These are phyloP conservation scores for Neomonachus schauinslandi DNA, from an alignment of 2,113 vertebrate genomes.

Conservation along the genomic window DNA sequence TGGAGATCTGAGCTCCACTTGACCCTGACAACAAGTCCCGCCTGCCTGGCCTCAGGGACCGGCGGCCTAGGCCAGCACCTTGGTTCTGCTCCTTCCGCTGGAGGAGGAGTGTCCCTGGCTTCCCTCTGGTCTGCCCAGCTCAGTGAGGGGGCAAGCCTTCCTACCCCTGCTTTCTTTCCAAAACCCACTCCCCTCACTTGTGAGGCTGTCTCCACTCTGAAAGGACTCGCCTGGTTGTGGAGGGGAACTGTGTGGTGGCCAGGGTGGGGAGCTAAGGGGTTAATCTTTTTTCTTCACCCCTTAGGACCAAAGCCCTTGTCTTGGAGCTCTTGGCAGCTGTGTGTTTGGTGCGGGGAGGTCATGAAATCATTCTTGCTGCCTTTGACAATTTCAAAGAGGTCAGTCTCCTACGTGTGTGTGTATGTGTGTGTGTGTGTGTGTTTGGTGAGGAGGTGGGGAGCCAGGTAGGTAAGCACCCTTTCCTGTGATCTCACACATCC, in stretches of 20 bases:
- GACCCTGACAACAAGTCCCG: background rate
- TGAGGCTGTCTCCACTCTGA: background rate
- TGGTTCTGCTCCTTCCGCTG: background rate
- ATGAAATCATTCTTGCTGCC: conserved; percentile 98
- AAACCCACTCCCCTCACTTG: background rate
- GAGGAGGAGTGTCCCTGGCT: background rate
- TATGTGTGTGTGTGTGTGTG: background rate
- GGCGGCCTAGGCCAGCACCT: background rate
- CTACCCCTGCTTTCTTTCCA: background rate
- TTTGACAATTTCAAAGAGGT: conserved; percentile 99
- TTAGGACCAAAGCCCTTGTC: conserved; percentile 97
- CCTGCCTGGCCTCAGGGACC: background rate
- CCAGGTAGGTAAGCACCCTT: background rate
- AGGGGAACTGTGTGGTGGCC: background rate
- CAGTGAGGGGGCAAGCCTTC: background rate
- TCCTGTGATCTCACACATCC: background rate
- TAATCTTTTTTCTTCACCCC: background rate
- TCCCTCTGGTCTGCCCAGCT: background rate
- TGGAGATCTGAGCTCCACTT: background rate
- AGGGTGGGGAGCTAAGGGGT: background rate
- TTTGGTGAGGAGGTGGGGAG: background rate
- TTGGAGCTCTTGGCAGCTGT: conserved; percentile 97
- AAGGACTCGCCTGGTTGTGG: background rate
- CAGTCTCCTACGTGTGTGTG: conserved; percentile 4
- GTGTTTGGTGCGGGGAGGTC: conserved; percentile 96